phyloP scores from a whole-genome alignment of 2,888 invertebrate genomes.

The Beris chalybata region DNA sequence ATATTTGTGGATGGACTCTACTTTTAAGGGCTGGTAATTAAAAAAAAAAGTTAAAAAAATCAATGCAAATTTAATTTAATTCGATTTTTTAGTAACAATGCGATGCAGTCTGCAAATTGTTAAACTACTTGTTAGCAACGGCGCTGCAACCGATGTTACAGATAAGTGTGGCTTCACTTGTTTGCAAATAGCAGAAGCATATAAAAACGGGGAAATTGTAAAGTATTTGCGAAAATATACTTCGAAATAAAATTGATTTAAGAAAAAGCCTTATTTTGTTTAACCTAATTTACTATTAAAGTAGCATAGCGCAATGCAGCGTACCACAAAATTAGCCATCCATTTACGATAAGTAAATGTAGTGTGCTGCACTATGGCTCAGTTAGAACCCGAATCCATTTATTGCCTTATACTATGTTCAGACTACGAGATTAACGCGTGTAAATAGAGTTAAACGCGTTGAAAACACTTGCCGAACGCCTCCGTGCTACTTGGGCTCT shows the following conservation, averaged over 20 bases:
- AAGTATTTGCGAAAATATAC: conserved; percentile 43
- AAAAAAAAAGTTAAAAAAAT: not conserved
- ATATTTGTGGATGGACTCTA: conserved; percentile 52
- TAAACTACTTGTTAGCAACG: conserved; percentile 49
- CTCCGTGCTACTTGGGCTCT: too few species aligned
- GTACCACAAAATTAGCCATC: too few species aligned
- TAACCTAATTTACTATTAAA: too few species aligned
- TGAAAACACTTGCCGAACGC: too few species aligned
- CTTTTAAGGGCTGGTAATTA: conserved; percentile 51
- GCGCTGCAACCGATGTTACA: conserved; percentile 46
- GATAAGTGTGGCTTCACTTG: conserved; percentile 48
- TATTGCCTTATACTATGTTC: too few species aligned
- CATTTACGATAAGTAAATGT: too few species aligned
- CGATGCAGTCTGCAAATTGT: conserved; percentile 47
- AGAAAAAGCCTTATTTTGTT: too few species aligned
- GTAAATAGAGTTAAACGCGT: too few species aligned
- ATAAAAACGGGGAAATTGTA: conserved; percentile 44
- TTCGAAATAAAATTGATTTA: not conserved
- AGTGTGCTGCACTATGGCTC: too few species aligned
- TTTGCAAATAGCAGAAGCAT: conserved; percentile 49
- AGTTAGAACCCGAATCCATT: too few species aligned
- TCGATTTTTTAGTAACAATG: conserved; percentile 48
- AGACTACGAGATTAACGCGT: too few species aligned
- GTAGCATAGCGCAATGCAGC: too few species aligned
- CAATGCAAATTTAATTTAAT: not conserved